phyloP scores from a whole-genome alignment of 2,888 invertebrate genomes.

The Cataglyphis rosenhaueri region DNA sequence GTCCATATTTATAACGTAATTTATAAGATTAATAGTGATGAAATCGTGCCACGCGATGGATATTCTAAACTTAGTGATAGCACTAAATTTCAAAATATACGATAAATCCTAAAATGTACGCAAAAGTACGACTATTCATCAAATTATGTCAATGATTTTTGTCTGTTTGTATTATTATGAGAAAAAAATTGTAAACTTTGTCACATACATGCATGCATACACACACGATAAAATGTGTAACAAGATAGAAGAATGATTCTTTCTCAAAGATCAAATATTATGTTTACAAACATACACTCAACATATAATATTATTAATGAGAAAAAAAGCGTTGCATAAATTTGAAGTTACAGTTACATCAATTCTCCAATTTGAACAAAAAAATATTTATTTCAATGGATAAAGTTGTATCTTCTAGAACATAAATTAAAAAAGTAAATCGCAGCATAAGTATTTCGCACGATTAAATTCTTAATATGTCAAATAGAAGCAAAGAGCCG shows the following conservation, averaged over 20 bases:
- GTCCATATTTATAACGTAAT: conserved; percentile 38
- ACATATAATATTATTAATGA: not conserved
- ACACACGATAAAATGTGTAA: not conserved
- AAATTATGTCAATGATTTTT: not conserved
- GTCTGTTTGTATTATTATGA: not conserved
- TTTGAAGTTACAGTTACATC: not conserved
- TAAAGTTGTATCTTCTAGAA: not conserved
- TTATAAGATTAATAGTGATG: conserved; percentile 49
- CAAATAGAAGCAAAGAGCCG: not conserved
- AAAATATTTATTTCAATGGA: not conserved
- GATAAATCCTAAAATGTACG: conserved; percentile 34
- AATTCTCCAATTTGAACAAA: not conserved
- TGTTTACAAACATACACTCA: not conserved
- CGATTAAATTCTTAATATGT: not conserved
- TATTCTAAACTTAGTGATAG: conserved; percentile 19
- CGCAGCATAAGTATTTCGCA: not conserved
- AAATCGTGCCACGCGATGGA: conserved; percentile 20
- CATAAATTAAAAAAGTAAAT: not conserved
- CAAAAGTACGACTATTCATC: not conserved
- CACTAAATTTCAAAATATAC: not conserved
- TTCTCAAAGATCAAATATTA: not conserved
- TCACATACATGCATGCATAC: not conserved
- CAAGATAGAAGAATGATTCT: not conserved
- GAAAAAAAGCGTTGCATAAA: not conserved
- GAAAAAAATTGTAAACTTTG: not conserved